Conservation (phyloP, 2,113 vertebrate species). For the Vimba vimba region DNA sequence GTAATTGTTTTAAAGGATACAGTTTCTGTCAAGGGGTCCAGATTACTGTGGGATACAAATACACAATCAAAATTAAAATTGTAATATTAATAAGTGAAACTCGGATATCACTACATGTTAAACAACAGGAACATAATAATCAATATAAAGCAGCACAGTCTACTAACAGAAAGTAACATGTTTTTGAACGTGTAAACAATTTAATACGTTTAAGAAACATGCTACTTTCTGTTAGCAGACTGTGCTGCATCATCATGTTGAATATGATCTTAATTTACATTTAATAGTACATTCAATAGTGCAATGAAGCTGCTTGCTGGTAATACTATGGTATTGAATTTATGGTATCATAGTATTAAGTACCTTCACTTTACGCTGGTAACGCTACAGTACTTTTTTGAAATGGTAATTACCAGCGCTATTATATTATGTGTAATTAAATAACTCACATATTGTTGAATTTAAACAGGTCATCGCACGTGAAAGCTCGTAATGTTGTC, state of each 20-base stretch:
- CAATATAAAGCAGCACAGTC: neutral
- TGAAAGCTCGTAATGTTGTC: constrained; percentile 91
- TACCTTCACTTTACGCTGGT: neutral
- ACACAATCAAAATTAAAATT: neutral
- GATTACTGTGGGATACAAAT: constrained; percentile 79
- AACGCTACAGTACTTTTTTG: neutral
- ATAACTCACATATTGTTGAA: constrained; percentile 94
- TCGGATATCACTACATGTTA: neutral
- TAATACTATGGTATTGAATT: neutral
- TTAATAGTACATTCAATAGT: too few species aligned
- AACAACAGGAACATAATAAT: neutral
- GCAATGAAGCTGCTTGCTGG: neutral
- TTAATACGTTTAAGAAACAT: neutral
- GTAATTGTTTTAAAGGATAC: constrained; percentile 81
- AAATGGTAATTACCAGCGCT: neutral
- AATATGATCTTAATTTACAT: neutral
- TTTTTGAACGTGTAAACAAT: neutral
- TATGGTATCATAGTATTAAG: neutral
- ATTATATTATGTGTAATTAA: neutral
- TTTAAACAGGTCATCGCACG: constrained; percentile 92
- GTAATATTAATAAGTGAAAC: neutral
- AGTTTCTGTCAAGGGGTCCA: constrained; percentile 95
- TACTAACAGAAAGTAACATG: neutral
- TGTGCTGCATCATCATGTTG: neutral
- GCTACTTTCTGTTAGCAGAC: neutral